These are phyloP conservation scores for Lepidothrix coronata DNA, from an alignment of 2,113 vertebrate genomes.

Conservation along the genomic window DNA sequence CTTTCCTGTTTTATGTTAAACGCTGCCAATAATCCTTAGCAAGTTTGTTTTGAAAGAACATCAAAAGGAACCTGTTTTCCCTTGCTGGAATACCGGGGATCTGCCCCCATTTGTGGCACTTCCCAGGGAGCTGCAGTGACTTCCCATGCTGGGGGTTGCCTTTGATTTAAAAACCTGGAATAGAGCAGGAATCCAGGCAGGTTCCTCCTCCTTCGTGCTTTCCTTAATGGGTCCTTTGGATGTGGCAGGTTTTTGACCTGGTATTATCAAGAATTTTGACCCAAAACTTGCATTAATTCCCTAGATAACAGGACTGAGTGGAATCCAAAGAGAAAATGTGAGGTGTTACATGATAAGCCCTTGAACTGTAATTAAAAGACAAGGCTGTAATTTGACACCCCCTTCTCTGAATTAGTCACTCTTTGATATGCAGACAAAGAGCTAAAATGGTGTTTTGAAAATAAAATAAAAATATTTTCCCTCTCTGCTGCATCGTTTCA, in stretches of 20 bases:
- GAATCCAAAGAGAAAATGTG: not conserved
- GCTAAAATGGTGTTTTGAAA: not conserved
- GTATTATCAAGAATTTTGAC: not conserved
- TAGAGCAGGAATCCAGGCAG: not conserved
- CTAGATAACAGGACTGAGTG: not conserved
- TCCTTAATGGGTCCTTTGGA: not conserved
- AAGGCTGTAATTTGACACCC: not conserved
- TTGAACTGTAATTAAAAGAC: not conserved
- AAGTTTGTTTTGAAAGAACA: constrained; percentile 2
- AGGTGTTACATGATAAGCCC: not conserved
- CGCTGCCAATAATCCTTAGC: not conserved
- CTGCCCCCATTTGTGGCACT: not conserved
- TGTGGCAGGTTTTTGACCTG: not conserved
- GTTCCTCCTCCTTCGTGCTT: not conserved
- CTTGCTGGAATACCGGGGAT: not conserved
- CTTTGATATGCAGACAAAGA: not conserved
- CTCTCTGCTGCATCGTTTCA: fast-evolving
- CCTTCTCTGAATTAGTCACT: not conserved
- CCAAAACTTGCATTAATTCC: not conserved
- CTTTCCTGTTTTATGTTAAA: not conserved
- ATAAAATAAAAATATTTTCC: not conserved
- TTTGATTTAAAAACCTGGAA: not conserved
- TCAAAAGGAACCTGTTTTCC: not conserved
- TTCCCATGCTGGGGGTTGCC: not conserved
- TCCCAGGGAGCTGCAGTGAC: not conserved